Evolutionary conservation across 2,888 invertebrate species (phyloP).

Genomic region (Himalopsyche kuldschensis): DNA sequence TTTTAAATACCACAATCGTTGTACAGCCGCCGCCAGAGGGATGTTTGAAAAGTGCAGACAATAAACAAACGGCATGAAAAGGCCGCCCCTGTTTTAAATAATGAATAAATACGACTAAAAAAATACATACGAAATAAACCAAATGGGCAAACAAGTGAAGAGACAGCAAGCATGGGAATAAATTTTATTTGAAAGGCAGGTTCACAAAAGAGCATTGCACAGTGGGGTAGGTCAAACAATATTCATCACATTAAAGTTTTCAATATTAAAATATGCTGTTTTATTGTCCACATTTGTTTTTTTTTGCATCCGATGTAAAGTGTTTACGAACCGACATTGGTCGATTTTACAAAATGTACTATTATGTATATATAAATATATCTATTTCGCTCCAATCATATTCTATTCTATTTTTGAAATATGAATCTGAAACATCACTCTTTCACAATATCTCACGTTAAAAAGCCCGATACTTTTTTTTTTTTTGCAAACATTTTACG

Average conservation of each 20-base stretch:
- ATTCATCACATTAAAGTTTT: background rate
- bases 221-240: background rate
- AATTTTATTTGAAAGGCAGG: background rate
- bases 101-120: slow-evolving; percentile 24
- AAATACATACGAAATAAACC: slow-evolving; percentile 13
- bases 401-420: too few species aligned
- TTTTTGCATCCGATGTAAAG: too few species aligned
- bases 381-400: too few species aligned
- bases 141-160: slow-evolving; percentile 10
- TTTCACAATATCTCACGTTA: too few species aligned
- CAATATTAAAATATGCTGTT: background rate
- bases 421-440: too few species aligned
- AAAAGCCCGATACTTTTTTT: too few species aligned
- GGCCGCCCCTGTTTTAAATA: slow-evolving; percentile 29
- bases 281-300: too few species aligned
- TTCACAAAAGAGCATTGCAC: background rate
- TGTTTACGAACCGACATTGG: too few species aligned
- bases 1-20: too few species aligned
- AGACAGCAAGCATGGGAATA: background rate
- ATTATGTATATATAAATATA: too few species aligned
- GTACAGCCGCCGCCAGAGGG: background rate
- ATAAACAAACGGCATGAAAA: slow-evolving; percentile 33
- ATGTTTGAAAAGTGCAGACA: slow-evolving; percentile 18
- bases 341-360: too few species aligned
- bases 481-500: too few species aligned